A percentile compares a stretch with the other conserved stretches of the same genome.
Evolutionary conservation across 2,888 invertebrate genomes (phyloP).

Genomic region (Lasiommata megera): DNA sequence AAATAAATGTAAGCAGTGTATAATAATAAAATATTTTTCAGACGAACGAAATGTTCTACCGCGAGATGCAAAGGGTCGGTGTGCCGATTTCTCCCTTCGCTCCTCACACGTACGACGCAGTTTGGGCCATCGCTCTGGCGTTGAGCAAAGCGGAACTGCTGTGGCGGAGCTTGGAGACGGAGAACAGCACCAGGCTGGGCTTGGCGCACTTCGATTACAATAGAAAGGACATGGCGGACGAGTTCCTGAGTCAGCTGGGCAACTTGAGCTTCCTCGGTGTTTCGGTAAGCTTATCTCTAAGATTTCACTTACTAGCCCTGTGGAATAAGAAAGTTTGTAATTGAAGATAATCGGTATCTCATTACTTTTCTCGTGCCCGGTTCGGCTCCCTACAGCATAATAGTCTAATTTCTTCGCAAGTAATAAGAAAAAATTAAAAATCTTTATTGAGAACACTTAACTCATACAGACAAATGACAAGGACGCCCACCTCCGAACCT

Average conservation of each 20-base stretch:
- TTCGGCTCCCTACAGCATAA: no score
- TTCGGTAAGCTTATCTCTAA: conserved; percentile 84
- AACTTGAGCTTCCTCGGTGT: conserved; percentile 90
- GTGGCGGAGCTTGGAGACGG: conserved; percentile 64
- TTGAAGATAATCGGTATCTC: no score
- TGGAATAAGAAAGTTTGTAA: no score
- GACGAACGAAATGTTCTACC: conserved; percentile 84
- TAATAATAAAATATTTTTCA: conserved; percentile 53
- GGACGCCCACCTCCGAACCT: no score
- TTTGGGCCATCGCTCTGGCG: conserved; percentile 93
- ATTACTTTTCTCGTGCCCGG: no score
- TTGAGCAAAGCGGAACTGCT: conserved; percentile 84
- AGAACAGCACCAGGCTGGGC: conserved; percentile 48
- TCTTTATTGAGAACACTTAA: no score
- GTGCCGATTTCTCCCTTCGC: conserved; percentile 85
- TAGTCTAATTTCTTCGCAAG: no score
- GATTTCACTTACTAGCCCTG: neutral
- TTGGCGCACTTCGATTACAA: conserved; percentile 87
- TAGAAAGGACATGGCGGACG: conserved; percentile 86
- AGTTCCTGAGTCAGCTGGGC: conserved; percentile 86
- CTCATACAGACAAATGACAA: no score
- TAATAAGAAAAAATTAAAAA: no score
- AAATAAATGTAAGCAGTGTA: no score
- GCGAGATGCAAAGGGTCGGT: conserved; percentile 78
- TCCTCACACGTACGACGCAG: conserved; percentile 93